A percentile compares a stretch with the other conserved stretches of the same genome.
phyloP scores from a whole-genome alignment of 2,113 vertebrate species.

The Nansenia antarctica region DNA sequence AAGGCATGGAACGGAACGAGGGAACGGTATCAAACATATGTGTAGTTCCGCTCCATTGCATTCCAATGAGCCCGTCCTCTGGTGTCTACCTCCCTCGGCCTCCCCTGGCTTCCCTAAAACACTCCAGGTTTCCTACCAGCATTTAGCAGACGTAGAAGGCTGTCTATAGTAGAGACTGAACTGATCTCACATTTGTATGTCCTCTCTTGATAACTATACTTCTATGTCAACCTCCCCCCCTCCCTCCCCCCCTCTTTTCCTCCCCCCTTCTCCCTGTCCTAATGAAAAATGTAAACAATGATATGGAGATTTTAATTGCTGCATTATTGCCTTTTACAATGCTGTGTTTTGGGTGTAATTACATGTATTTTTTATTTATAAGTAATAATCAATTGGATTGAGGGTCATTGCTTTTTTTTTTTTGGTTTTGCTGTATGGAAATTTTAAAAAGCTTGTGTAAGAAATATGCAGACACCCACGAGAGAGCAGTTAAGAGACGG shows the following conservation, averaged over 20 bases:
- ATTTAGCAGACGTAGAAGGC: slow-evolving; percentile 74
- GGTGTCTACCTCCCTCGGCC: too few species aligned
- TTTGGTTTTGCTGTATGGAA: slow-evolving; percentile 55
- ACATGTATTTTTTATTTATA: slow-evolving; percentile 79
- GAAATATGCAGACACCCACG: slow-evolving; percentile 38
- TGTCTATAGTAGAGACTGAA: slow-evolving; percentile 70
- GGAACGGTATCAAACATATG: too few species aligned
- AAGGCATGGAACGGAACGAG: too few species aligned
- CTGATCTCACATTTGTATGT: slow-evolving; percentile 69
- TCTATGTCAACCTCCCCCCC: slow-evolving; percentile 59
- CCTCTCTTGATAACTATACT: slow-evolving; percentile 53
- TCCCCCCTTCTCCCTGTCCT: too few species aligned
- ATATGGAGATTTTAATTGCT: slow-evolving; percentile 75
- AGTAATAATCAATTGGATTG: slow-evolving; percentile 69
- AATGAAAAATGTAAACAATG: slow-evolving; percentile 70
- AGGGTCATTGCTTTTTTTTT: slow-evolving; percentile 77
- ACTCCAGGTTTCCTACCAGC: slow-evolving; percentile 77
- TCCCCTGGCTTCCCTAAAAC: too few species aligned
- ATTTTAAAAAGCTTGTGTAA: slow-evolving; percentile 56
- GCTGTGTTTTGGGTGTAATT: slow-evolving; percentile 80
- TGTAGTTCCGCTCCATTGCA: too few species aligned
- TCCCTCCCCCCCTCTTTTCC: slow-evolving; percentile 52
- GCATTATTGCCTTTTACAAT: slow-evolving; percentile 81
- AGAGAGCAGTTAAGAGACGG: slow-evolving; percentile 36
- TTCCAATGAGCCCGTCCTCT: too few species aligned